Conservation (phyloP, 2,888 invertebrate species). For the Coleophora flavipennella region DNA sequence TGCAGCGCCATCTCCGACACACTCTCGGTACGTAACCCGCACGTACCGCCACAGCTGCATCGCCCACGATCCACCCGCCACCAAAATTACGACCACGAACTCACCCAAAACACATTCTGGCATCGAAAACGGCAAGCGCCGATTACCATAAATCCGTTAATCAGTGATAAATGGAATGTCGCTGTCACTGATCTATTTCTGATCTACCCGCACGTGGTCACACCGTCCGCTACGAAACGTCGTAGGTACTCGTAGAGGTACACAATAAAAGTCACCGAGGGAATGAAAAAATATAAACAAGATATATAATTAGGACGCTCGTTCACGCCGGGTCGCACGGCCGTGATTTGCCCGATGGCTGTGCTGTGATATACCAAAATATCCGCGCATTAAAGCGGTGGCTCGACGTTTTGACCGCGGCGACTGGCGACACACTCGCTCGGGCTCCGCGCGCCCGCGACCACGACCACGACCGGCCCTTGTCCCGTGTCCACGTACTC, state of each 20-base stretch:
- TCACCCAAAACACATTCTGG: conserved; percentile 39
- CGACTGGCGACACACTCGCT: conserved; percentile 32
- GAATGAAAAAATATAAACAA: conserved; percentile 70
- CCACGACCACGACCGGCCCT: conserved; percentile 21
- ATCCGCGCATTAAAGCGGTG: conserved; percentile 58
- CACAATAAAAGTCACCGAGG: conserved; percentile 50
- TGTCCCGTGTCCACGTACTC: too few relatives aligned
- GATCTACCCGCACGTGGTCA: conserved; percentile 59
- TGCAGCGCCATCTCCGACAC: conserved; percentile 68
- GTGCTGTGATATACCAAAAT: conserved; percentile 68
- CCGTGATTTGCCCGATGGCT: conserved; percentile 67
- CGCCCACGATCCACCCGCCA: conserved; percentile 15
- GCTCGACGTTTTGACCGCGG: conserved; percentile 39
- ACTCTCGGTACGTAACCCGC: conserved; percentile 57
- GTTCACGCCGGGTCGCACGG: conserved; percentile 68
- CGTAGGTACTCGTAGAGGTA: conserved; percentile 22
- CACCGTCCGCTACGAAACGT: conserved; percentile 26
- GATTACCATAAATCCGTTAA: conserved; percentile 30
- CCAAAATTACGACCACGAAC: conserved; percentile 24
- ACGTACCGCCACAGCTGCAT: conserved; percentile 9
- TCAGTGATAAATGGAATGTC: conserved; percentile 33
- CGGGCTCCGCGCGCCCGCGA: conserved; percentile 26
- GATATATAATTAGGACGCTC: conserved; percentile 69
- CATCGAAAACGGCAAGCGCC: conserved; percentile 32
- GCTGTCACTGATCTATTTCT: conserved; percentile 44